Percentiles rank a stretch among this genome's conserved stretches.
These are phyloP conservation scores for Mus caroli DNA, from an alignment of 2,797 vertebrate genomes.

Conservation along the genomic window DNA sequence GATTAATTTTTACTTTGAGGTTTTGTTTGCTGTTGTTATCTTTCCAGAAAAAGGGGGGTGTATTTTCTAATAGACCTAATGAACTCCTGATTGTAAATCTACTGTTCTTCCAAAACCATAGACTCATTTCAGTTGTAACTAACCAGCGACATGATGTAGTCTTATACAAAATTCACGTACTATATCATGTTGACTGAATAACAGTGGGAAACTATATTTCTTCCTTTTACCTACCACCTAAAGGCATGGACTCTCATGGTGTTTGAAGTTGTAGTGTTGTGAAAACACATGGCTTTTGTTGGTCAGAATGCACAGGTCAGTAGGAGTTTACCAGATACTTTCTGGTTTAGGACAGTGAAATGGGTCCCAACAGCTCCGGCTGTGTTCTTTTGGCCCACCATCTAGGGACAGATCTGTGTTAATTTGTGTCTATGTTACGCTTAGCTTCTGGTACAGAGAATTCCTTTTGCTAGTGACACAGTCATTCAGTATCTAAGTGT, in stretches of 20 bases:
- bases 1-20: not conserved
- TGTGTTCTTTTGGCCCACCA: constrained; percentile 24
- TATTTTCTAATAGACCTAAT: not conserved
- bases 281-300: constrained; percentile 9
- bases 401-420: not conserved
- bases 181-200: not conserved
- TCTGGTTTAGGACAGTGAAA: constrained; percentile 14
- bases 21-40: constrained; percentile 4
- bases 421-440: not conserved
- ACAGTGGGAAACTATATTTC: not conserved
- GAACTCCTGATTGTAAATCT: not conserved
- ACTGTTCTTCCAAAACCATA: not conserved
- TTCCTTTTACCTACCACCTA: not conserved
- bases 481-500: not conserved
- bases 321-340: not conserved
- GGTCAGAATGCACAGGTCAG: not conserved
- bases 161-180: not conserved
- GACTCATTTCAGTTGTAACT: not conserved
- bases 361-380: not conserved
- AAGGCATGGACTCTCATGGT: constrained; percentile 1
- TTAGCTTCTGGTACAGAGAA: not conserved
- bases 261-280: not conserved
- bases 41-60: not conserved
- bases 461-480: constrained; percentile 47
- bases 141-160: not conserved